Conservation (phyloP, 64 coral and sea anemone species). For the Catalaphyllia jardinei region DNA sequence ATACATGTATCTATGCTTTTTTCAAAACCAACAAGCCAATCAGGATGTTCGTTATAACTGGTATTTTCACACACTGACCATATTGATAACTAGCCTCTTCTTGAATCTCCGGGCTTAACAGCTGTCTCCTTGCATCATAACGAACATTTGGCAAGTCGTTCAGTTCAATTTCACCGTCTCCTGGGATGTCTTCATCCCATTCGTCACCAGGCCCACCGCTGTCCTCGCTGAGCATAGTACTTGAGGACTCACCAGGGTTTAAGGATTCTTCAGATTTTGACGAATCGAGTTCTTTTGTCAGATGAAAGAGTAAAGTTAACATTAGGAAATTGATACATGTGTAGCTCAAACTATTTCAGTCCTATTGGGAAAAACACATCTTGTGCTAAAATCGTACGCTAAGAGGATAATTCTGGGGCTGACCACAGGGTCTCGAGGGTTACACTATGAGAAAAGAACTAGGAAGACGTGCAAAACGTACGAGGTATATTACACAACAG, state of each 20-base stretch:
- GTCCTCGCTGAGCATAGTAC: slow-evolving; percentile 11
- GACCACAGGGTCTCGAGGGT: background rate
- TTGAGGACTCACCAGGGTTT: slow-evolving; percentile 8
- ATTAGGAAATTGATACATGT: background rate
- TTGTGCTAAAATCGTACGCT: too few relatives aligned
- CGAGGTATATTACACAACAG: too few relatives aligned
- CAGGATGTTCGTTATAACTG: background rate
- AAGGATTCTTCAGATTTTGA: slow-evolving; percentile 15
- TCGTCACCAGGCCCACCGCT: background rate
- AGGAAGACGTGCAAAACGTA: too few relatives aligned
- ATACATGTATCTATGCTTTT: background rate
- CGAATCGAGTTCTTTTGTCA: slow-evolving; percentile 1
- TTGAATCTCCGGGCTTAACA: slow-evolving; percentile 33
- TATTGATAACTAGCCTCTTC: slow-evolving; percentile 23
- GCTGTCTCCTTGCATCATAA: slow-evolving; percentile 17
- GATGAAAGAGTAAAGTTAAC: background rate
- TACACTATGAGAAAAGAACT: too few relatives aligned
- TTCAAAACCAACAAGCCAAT: background rate
- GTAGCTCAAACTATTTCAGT: too few relatives aligned
- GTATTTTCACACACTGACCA: background rate
- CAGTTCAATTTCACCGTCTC: slow-evolving; percentile 24
- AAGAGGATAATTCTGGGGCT: background rate
- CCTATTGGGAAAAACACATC: too few relatives aligned
- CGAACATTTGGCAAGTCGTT: slow-evolving; percentile 11
- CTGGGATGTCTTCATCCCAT: background rate